Evolutionary conservation across 2,797 vertebrate genomes (phyloP), one percentile per base, ranked within the genome.

Genomic region (Danio albolineatus): DNA sequence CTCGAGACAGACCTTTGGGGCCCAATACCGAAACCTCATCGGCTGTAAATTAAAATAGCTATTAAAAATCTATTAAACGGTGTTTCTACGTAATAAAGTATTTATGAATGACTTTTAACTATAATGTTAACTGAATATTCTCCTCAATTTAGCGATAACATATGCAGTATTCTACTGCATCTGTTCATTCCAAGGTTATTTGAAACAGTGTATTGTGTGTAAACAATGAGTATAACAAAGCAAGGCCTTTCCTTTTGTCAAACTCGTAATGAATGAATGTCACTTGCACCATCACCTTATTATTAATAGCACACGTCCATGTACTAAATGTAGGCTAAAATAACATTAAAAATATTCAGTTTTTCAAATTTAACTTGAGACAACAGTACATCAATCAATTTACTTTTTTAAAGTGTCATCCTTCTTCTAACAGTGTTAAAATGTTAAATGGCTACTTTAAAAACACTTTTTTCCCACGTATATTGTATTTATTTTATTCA

Each of bases 1-100:
- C 74, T 77, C 41, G 1, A 10, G 14, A 14, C n/a, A 38, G 41
- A 48, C 75, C 62, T 46, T 46, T 41, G n/a, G 76, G 76, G 66
- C 13, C 6, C 39, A 76, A 62, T 13, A 46, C 41, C 12, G 7
- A 57, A 57, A 44, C 49, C 39, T 12, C 10, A 0, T 8, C 62
- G 5, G 43, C 19, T 17, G 62, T 44, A 19, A 44, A 65, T 44
- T 21, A 21, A 16, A 67, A 48, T 17, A 71, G 53, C 49, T 8
- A 16, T 36, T 67, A 44, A 65, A 65, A 44, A 41, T n/a, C 38
- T 38, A 41, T 43, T 19, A 10, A 72, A 43, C 6, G 3, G 10
- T 10, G 13, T 13, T 41, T 36, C 10, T 46, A 28, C 28, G 28
- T 3, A 28, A 1, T 28, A 28, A 28, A 28, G 28, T 1, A 28